These are phyloP conservation scores for Xanthostigma xanthostigma DNA, from an alignment of 2,888 invertebrate species.

Conservation along the genomic window DNA sequence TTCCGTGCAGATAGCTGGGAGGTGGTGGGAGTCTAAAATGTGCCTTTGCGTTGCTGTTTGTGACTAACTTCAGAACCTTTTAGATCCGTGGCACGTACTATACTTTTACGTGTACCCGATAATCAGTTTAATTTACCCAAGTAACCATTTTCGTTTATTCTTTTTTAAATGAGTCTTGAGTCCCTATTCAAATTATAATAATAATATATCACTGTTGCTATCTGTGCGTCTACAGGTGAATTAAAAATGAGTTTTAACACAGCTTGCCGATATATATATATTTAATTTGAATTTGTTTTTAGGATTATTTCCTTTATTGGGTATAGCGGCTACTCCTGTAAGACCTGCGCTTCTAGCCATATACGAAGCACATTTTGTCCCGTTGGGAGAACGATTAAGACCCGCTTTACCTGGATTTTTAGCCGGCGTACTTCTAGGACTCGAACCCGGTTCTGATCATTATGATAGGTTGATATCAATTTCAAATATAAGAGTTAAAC, in stretches of 20 bases:
- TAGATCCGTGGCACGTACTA: too few relatives aligned
- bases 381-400: conserved; percentile 55
- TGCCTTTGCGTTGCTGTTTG: too few relatives aligned
- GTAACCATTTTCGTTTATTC: too few relatives aligned
- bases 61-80: too few relatives aligned
- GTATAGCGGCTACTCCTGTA: conserved; percentile 81
- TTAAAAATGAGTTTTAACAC: too few relatives aligned
- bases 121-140: too few relatives aligned
- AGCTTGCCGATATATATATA: too few relatives aligned
- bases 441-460: conserved; percentile 74
- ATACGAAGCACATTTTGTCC: conserved; percentile 79
- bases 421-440: conserved; percentile 74
- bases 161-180: too few relatives aligned
- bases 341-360: conserved; percentile 65
- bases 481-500: conserved; percentile 4
- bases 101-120: too few relatives aligned
- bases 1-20: too few relatives aligned
- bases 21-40: too few relatives aligned
- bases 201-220: neutral
- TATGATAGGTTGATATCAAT: conserved; percentile 44
- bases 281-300: conserved; percentile 8
- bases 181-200: too few relatives aligned
- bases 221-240: neutral
- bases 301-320: conserved; percentile 79
- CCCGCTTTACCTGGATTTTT: conserved; percentile 78